Conservation (phyloP, 2,113 vertebrate species). For the Vombatus ursinus region DNA sequence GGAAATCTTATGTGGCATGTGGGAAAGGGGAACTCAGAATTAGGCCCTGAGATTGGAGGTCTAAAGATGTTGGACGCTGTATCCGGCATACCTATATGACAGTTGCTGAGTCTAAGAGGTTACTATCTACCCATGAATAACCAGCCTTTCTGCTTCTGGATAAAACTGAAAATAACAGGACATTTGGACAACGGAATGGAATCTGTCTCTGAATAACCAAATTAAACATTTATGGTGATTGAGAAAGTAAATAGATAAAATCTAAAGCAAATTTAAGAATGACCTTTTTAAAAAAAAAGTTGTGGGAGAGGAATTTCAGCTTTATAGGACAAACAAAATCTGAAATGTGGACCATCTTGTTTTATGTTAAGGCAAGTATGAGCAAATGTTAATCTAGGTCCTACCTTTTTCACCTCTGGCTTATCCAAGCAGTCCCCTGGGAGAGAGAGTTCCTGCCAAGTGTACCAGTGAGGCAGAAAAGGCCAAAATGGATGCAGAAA, state of each 20-base stretch:
- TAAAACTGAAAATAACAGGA: slow-evolving; percentile 34
- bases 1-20: background rate
- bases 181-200: slow-evolving; percentile 18
- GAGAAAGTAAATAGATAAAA: background rate
- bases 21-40: background rate
- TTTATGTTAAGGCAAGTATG: slow-evolving; percentile 22
- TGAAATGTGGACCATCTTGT: slow-evolving; percentile 32
- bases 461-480: background rate
- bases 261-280: background rate
- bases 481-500: background rate
- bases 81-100: background rate
- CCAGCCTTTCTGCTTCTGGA: background rate
- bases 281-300: slow-evolving; percentile 11
- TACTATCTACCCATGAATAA: background rate
- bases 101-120: background rate
- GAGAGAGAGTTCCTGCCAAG: background rate
- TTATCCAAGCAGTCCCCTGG: background rate
- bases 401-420: background rate
- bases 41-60: slow-evolving; percentile 8
- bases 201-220: slow-evolving; percentile 13
- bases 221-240: slow-evolving; percentile 44
- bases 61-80: background rate
- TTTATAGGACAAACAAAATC: slow-evolving; percentile 37
- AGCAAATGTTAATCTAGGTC: background rate
- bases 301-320: background rate